Evolutionary conservation across 2,113 vertebrate genomes (phyloP), one percentile per base, ranked within the genome.

Genomic region (Archocentrus centrarchus): DNA sequence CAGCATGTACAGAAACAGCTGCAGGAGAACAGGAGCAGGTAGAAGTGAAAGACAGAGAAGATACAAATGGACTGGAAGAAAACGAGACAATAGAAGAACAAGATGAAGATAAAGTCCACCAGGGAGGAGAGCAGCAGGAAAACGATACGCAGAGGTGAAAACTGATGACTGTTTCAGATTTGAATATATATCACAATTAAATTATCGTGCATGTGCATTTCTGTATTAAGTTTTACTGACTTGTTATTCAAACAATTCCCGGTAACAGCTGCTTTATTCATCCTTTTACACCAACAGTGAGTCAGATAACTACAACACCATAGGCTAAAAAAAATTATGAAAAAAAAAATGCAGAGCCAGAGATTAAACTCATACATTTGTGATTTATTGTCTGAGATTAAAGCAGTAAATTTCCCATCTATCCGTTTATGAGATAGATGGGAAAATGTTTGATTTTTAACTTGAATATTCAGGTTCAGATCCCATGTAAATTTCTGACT

Each of bases 111-210:
- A 15, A 86, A 57, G 62, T 77, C 63, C 60, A 66, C 2, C 35
- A 66, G 30, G 30, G n/a, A 77, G 20, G n/a, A 86, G 76, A 87
- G 1, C 59, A 79, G 27, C 73, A 13, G 58, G 79, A 90, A 64
- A 62, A 73, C 6, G 66, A 92, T 0, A 59, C 59, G 39, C 57
- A 81, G 70, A 93, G 90, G 92, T 86, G 62, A 91, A 83, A 59
- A 55, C 20, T 50, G 1, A 61, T 35, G 70, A 18, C 17, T 15
- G 66, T 73, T 81, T 84, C 4, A 82, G 15, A 50, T 59, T 57
- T 35, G 5, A 79, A 17, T 39, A 6, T 35, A 17, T 0, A 9
- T 73, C 27, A 20, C 2, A 62, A 47, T 22, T 58, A 13, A 18
- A n/a, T 1, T 86, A 27, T 11, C 6, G 55, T 64, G 47, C 27